Percentiles rank a stretch among this genome's conserved stretches.
phyloP scores from a whole-genome alignment of 2,888 invertebrate species.

The Ganaspis brasiliensis region DNA sequence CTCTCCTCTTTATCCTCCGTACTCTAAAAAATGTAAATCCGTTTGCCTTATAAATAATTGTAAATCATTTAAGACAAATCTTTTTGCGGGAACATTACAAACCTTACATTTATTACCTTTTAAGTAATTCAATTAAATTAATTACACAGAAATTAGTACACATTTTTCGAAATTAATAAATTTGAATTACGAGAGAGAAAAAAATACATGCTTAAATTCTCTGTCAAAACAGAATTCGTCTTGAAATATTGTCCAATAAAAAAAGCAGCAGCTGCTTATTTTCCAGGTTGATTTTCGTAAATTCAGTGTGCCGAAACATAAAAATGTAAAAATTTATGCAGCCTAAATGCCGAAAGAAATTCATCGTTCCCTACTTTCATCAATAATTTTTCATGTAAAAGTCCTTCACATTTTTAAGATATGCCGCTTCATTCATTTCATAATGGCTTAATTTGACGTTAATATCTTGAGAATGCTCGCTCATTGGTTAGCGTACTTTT shows the following conservation, averaged over 20 bases:
- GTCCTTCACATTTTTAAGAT: conserved; percentile 33
- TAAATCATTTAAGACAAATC: not conserved
- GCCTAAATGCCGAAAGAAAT: conserved; percentile 54
- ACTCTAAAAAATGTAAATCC: too few relatives aligned
- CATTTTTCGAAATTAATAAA: too few relatives aligned
- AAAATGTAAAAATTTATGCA: conserved; percentile 19
- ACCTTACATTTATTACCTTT: too few relatives aligned
- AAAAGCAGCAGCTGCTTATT: conserved; percentile 2
- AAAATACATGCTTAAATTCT: too few relatives aligned
- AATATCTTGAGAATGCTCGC: conserved; percentile 66
- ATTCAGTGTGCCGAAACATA: not conserved
- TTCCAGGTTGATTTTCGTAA: not conserved
- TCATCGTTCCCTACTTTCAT: conserved; percentile 49
- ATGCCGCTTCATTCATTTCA: conserved; percentile 38
- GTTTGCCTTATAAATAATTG: not conserved
- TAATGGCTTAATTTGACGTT: conserved; percentile 72
- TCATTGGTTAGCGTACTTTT: conserved; percentile 55
- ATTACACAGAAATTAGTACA: too few relatives aligned
- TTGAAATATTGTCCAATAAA: not conserved
- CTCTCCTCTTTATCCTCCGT: too few relatives aligned
- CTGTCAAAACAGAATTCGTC: too few relatives aligned
- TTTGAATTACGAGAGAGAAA: too few relatives aligned
- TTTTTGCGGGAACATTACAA: too few relatives aligned
- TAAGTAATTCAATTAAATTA: too few relatives aligned
- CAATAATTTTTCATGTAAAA: conserved; percentile 54